Conservation (phyloP, 2,113 vertebrate species). For the Hydrolagus affinis region DNA sequence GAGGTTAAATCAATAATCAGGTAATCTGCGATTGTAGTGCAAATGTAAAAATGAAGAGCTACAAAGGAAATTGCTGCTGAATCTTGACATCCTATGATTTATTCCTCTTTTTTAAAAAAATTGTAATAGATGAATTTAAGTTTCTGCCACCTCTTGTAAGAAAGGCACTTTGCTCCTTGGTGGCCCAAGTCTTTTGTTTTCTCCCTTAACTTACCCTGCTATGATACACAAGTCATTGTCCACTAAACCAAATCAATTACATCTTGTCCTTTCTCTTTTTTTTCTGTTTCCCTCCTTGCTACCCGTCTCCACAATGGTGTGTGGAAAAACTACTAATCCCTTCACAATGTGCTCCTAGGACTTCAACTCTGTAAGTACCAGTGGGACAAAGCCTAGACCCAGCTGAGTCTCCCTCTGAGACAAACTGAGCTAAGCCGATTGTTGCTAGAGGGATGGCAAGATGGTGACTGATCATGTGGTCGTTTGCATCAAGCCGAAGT, state of each 20-base stretch:
- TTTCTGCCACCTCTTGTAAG: background rate
- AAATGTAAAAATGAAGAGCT: constrained; percentile 16
- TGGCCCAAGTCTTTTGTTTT: constrained; percentile 27
- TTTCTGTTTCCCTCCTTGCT: constrained; percentile 31
- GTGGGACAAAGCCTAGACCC: background rate
- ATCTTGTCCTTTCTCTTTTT: constrained; percentile 32
- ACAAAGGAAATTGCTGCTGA: no score
- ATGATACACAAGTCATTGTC: constrained; percentile 33
- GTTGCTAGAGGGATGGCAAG: background rate
- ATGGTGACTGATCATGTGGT: constrained; percentile 18
- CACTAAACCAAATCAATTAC: constrained; percentile 32
- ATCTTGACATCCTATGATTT: constrained; percentile 20
- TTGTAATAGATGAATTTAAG: constrained; percentile 17
- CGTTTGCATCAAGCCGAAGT: background rate
- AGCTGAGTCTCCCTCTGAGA: constrained; percentile 23
- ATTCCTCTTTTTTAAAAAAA: background rate
- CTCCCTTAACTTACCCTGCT: constrained; percentile 22
- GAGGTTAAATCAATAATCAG: constrained; percentile 25
- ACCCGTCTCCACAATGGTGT: constrained; percentile 24
- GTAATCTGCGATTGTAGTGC: constrained; percentile 23
- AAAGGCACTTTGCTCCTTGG: constrained; percentile 27
- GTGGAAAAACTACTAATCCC: constrained; percentile 30
- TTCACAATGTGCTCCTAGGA: constrained; percentile 42
- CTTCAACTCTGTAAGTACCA: constrained; percentile 51
- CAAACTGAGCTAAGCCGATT: constrained; percentile 23